Evolutionary conservation across 1,140 invertebrate genomes (phyloP).

Genomic region (Maconellicoccus hirsutus): DNA sequence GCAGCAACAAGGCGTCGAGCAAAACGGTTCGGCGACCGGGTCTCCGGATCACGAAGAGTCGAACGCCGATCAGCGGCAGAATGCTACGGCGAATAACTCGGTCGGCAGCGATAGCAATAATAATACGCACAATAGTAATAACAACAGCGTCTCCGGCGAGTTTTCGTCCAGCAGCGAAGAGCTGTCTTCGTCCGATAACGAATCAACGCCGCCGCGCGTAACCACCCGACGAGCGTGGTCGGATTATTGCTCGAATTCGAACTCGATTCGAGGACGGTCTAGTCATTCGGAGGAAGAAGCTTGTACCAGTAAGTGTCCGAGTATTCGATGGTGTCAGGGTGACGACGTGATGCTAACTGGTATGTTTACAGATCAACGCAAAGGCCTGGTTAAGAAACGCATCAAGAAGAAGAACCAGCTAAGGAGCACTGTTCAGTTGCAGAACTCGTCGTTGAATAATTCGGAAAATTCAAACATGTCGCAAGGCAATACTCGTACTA

Average conservation of each 20-base stretch:
- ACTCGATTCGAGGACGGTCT: slow-evolving; percentile 39
- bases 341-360: background rate
- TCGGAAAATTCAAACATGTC: slow-evolving; percentile 12
- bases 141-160: slow-evolving; percentile 17
- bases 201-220: slow-evolving; percentile 41
- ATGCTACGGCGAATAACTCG: slow-evolving; percentile 13
- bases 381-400: slow-evolving; percentile 33
- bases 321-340: too few species aligned
- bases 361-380: background rate
- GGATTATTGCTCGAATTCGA: slow-evolving; percentile 49
- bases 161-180: background rate
- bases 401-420: slow-evolving; percentile 29
- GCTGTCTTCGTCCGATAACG: slow-evolving; percentile 36
- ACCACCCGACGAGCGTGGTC: slow-evolving; percentile 63
- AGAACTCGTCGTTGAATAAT: background rate
- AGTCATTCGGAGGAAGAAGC: slow-evolving; percentile 43
- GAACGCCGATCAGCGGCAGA: background rate
- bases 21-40: background rate
- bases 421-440: background rate
- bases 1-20: background rate
- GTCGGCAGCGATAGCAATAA: slow-evolving; percentile 15
- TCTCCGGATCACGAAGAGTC: too few species aligned
- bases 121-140: slow-evolving; percentile 19
- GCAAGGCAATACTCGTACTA: slow-evolving; percentile 14
- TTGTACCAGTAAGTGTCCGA: slow-evolving; percentile 27